Evolutionary conservation across 2,888 invertebrate genomes (phyloP), one percentile per base, ranked within the genome.

Genomic region (Entomobrya proxima): DNA sequence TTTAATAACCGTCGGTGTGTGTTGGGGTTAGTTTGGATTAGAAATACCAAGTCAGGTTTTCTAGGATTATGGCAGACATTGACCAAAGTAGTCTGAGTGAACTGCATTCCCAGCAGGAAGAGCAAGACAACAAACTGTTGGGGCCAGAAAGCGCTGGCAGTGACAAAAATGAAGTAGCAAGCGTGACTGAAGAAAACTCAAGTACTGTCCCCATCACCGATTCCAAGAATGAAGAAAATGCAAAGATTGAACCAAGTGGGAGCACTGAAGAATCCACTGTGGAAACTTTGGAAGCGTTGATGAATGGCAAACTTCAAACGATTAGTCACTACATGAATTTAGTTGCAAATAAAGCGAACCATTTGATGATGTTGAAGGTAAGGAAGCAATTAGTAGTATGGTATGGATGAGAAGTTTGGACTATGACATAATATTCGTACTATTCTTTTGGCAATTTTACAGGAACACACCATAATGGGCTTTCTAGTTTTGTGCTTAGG

Each of bases 401-500:
- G 32, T 50, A 3, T 44, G 1, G 5, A 18, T n/a, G 18, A 32
- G 30, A 50, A 3, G 1, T 40, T 75, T 75, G n/a, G n/a, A n/a
- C n/a, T n/a, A n/a, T n/a, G n/a, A n/a, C n/a, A n/a, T n/a, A n/a
- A n/a, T n/a, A 5, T 21, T 61, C 4, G 6, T 61, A 11, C 9
- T 61, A 30, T 35, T 55, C 35, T 37, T 64, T 21, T 64, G 24
- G 13, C n/a, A n/a, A n/a, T 18, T 58, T 5, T 64, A 15, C 50
- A 88, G 89, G 89, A 89, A 30, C 32, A 37, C 11, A 83, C 83
- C 5, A 74, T 88, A 13, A 80, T 81, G 11, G 86, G 87, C 18
- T 88, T 88, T 58, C 50, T 89, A 13, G 86, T 89, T 6, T 58
- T 88, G 24, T 88, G 81, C 37, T 37, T 89, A 30, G 88, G 75